Evolutionary conservation across 2,888 invertebrate genomes (phyloP).

Genomic region (Troglohyphantes excavatus): DNA sequence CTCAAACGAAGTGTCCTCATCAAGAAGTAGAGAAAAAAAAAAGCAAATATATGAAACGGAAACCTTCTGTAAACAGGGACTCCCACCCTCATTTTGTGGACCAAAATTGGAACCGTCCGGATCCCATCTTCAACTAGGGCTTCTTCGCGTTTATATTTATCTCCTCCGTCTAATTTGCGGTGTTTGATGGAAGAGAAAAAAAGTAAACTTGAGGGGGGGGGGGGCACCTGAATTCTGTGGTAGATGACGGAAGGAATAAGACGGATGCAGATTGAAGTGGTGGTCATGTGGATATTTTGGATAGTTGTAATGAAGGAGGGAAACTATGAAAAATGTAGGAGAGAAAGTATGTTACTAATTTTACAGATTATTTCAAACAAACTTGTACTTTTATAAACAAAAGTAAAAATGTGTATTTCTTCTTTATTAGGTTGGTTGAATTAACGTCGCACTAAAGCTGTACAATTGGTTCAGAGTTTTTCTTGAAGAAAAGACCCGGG

Average conservation of each 20-base stretch:
- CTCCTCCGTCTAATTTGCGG: constrained; percentile 11
- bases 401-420: too few species aligned
- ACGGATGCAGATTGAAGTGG: too few species aligned
- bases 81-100: constrained; percentile 9
- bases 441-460: too few species aligned
- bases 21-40: neutral
- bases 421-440: too few species aligned
- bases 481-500: too few species aligned
- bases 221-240: constrained; percentile 14
- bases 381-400: too few species aligned
- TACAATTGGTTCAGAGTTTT: too few species aligned
- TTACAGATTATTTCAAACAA: too few species aligned
- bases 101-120: constrained; percentile 60
- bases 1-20: neutral
- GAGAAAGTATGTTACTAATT: too few species aligned
- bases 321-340: too few species aligned
- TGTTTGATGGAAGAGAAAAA: constrained; percentile 18
- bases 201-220: neutral
- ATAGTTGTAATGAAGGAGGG: too few species aligned
- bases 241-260: constrained; percentile 15
- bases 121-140: constrained; percentile 16
- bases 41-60: constrained; percentile 55
- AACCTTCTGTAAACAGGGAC: constrained; percentile 70
- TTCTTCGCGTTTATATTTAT: constrained; percentile 37
- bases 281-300: too few species aligned